Base-by-base conservation (phyloP, 53 echinoderm and acorn worm species). In the Astropecten irregularis region DNA sequence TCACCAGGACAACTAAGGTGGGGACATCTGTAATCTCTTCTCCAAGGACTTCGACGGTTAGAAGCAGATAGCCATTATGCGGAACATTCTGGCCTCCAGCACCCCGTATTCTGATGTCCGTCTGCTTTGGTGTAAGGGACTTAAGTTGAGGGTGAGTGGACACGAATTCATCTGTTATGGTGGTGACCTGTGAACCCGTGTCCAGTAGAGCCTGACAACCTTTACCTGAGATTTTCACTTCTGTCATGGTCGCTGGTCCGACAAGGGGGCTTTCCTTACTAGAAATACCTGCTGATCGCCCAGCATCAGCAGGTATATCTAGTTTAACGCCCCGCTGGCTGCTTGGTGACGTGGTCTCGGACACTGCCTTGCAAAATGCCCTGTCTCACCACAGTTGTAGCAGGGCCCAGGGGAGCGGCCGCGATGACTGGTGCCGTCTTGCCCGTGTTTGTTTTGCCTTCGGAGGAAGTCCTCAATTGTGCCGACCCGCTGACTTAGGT, bases 1-100 rank as follows among this genome's bases (percentile, higher is more conserved):
- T 73, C 26, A 30, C 49, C 20, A 50, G 71, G 6, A 71, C 71
- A 48, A 71, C 71, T 11, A 68, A 68, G 16, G 32, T 49, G 3
- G 70, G 70, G 16, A 70, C 70, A 15, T 51, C 19, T 27, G 19
- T 3, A 3, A 51, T 29, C 3, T 9, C 52, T 33, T 51, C 37
- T 19, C 72, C 72, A 33, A 71, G 52, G 3, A 34, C 72, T 18
- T 50, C 51, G 9, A 71, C 21, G 20, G 14, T n/a, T 2, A 71
- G 35, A 20, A 51, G 32, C 9, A 50, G 33, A 22, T 48, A 35
- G 8, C 88, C 88, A 27, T 46, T 49, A 47, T 69, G 58, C 4
- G 85, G 72, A 2, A 85, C 60, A 71, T 5, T 16, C 20, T 85
- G 85, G 40, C 85, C 85, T 58, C 73, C 59, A 60, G 73, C 85